Conservation (phyloP, 2,888 invertebrate genomes). For the Troides oblongomaculatus region DNA sequence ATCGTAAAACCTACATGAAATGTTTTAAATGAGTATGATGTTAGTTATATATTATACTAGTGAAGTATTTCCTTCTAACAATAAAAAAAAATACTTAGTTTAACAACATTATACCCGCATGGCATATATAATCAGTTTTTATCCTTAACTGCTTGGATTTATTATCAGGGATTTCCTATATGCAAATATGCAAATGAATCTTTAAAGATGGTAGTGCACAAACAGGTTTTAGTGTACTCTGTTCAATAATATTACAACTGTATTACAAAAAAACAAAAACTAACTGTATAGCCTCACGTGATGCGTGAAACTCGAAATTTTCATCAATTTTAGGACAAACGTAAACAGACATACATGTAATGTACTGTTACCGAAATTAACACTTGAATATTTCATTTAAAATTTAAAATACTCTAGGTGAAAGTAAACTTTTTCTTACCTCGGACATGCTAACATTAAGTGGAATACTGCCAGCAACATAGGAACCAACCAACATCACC, state of each 20-base stretch:
- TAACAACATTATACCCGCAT: neutral
- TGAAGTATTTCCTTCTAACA: neutral
- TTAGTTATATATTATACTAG: neutral
- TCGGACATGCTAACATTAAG: slow-evolving; percentile 96
- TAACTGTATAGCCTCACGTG: neutral
- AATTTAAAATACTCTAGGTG: neutral
- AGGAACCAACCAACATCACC: slow-evolving; percentile 98
- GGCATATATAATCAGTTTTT: slow-evolving; percentile 3
- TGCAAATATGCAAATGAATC: slow-evolving; percentile 5
- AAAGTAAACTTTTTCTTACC: slow-evolving; percentile 77
- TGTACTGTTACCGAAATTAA: neutral
- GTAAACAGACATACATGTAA: neutral
- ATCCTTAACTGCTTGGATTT: slow-evolving; percentile 5
- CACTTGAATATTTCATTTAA: neutral
- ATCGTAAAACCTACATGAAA: neutral
- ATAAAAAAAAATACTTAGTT: neutral
- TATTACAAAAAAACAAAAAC: neutral
- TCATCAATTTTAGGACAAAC: neutral
- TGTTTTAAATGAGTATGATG: neutral
- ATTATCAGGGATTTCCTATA: slow-evolving; percentile 7
- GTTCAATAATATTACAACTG: neutral
- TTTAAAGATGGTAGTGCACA: neutral
- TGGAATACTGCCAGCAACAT: slow-evolving; percentile 96
- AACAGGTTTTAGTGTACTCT: neutral
- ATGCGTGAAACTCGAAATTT: neutral